Base-by-base conservation (phyloP, 2,113 vertebrate species). In the Cyanoramphus novaezelandiae region DNA sequence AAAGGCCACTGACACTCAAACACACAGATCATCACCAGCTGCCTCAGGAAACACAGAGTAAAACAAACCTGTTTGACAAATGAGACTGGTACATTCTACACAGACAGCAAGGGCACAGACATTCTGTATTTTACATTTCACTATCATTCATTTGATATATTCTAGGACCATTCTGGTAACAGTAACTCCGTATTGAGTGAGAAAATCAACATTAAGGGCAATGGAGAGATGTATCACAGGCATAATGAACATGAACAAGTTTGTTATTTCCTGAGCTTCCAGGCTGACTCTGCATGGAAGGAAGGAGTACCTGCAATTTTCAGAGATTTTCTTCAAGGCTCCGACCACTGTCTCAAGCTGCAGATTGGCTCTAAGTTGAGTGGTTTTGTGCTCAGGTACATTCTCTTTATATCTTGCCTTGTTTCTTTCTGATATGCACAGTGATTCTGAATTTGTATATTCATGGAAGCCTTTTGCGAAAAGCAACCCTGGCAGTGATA, bases 1-100 rank as follows among this genome's bases (percentile, higher is more conserved):
- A 49, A 92, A 92, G 76, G 88, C 59, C 68, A 77, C 63, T 33
- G 64, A 77, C 5, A 2, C 53, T 37, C 29, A 75, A 35, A 78
- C 1, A 72, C 31, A 86, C 44, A 82, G 78, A n/a, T 92, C 37
- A 72, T 75, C 78, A 82, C 43, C 35, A 75, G 28, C 2, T 4
- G 44, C 15, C 70, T 27, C 37, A 82, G 23, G 68, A 86, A 55
- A 93, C 11, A 46, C 19, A 70, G 17, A 27, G 46, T 90, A 68
- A 77, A 63, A 0, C 33, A 59, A 81, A 57, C 0, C 3, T 13
- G 5, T 65, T 53, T 62, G n/a, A 63, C 1, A 0, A 72, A 19
- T 16, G 4, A 70, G 41, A 59, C 25, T 5, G 2, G 31, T 46
- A 63, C 6, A 13, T 74, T 83, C 53, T 39, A 77, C 14, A 23